phyloP scores from a whole-genome alignment of 2,888 invertebrate genomes.

The Marronus borbonicus region DNA sequence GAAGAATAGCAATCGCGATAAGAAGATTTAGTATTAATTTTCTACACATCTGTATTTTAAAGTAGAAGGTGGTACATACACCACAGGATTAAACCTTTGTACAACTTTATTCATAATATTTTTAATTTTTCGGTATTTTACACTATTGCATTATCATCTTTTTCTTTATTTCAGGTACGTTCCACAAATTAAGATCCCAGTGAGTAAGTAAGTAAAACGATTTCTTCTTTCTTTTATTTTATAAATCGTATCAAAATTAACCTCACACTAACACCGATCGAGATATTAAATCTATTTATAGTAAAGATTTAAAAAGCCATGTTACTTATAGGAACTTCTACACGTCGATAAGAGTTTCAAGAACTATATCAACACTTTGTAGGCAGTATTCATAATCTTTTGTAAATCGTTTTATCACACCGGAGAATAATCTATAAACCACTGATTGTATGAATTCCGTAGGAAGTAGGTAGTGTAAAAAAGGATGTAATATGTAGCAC shows the following conservation, averaged over 20 bases:
- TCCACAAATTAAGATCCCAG: not conserved
- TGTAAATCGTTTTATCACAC: constrained; percentile 41
- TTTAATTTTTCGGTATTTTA: no score
- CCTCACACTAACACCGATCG: not conserved
- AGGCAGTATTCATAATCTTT: constrained; percentile 23
- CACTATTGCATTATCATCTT: not conserved
- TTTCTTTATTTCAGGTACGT: constrained; percentile 34
- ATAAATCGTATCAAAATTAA: not conserved
- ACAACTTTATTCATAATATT: no score
- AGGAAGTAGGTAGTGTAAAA: constrained; percentile 38
- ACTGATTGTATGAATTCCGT: constrained; percentile 40
- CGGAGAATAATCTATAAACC: constrained; percentile 44
- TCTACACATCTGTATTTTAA: no score
- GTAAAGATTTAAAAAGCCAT: not conserved
- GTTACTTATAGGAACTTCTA: not conserved
- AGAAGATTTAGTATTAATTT: no score
- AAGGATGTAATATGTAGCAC: constrained; percentile 31
- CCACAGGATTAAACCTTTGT: no score
- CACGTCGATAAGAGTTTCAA: constrained; percentile 1
- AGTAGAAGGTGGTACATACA: no score
- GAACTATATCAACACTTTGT: constrained; percentile 10
- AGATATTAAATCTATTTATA: constrained; percentile 11
- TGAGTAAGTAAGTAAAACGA: constrained; percentile 4
- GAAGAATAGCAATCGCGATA: no score
- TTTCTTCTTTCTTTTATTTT: not conserved